A percentile compares a stretch with the other conserved stretches of the same genome.
Evolutionary conservation across 2,888 invertebrate species (phyloP).

Genomic region (Lottia gigantea): DNA sequence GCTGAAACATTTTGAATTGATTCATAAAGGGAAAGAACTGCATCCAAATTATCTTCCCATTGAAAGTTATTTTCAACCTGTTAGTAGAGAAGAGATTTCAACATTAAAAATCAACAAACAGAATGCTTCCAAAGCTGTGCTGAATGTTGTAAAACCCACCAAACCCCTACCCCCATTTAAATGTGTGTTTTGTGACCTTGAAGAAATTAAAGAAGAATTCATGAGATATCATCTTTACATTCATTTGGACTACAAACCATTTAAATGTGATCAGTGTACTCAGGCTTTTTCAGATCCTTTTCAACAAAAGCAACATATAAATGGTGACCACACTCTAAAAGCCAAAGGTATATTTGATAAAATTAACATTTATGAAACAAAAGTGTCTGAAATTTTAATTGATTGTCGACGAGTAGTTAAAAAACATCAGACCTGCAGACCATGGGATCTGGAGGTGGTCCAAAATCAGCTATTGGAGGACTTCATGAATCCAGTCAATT

Average conservation of each 20-base stretch:
- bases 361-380: not conserved
- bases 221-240: constrained; percentile 10
- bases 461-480: not conserved
- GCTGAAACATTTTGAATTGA: constrained; percentile 15
- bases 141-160: not conserved
- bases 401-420: not conserved
- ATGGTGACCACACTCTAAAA: not conserved
- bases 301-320: not conserved
- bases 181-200: not conserved
- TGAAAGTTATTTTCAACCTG: not conserved
- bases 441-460: not conserved
- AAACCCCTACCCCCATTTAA: not conserved
- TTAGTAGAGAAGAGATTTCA: not conserved
- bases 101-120: not conserved
- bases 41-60: constrained; percentile 2
- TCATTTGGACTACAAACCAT: constrained; percentile 3
- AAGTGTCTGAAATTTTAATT: not conserved
- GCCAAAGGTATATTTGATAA: not conserved
- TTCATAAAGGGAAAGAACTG: constrained; percentile 14
- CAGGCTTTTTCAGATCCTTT: not conserved
- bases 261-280: not conserved
- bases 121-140: not conserved
- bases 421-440: not conserved
- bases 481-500: no score
- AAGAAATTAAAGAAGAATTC: constrained; percentile 2